Percentiles rank a stretch among this genome's conserved stretches.
Conservation (phyloP, 1,140 invertebrate genomes). For the Meloidogyne exigua region DNA sequence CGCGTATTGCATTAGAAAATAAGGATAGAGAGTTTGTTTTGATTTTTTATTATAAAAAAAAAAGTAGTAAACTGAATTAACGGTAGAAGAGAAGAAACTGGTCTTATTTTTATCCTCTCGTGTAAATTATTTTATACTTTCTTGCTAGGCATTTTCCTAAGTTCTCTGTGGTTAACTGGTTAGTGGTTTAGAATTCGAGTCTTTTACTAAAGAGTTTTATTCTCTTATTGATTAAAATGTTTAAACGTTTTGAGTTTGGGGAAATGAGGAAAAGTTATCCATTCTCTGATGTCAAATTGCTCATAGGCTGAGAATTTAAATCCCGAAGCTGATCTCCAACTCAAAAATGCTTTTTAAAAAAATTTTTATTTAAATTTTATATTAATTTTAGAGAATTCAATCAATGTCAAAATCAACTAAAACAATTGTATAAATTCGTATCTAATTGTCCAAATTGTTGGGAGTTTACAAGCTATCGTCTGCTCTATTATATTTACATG, state of each 20-base stretch:
- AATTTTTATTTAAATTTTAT: background rate
- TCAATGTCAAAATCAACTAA: slow-evolving; percentile 95
- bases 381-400: slow-evolving; percentile 77
- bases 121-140: too few species aligned
- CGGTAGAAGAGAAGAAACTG: too few species aligned
- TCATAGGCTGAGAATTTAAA: slow-evolving; percentile 11
- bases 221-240: too few species aligned
- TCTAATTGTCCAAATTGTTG: slow-evolving; percentile 72
- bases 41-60: background rate
- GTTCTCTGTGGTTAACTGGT: too few species aligned
- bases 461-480: slow-evolving; percentile 90
- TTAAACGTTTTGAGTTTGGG: background rate
- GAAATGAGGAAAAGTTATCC: slow-evolving; percentile 2
- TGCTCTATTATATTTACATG: slow-evolving; percentile 94
- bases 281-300: slow-evolving; percentile 11
- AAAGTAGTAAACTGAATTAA: too few species aligned
- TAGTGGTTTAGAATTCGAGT: too few species aligned
- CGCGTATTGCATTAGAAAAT: slow-evolving; percentile 90
- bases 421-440: slow-evolving; percentile 79
- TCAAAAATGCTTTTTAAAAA: background rate
- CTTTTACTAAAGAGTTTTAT: too few species aligned
- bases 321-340: background rate
- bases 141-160: too few species aligned
- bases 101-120: too few species aligned
- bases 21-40: slow-evolving; percentile 78